These are phyloP conservation scores for Adela reaumurella DNA, from an alignment of 2,888 invertebrate genomes.

Conservation along the genomic window DNA sequence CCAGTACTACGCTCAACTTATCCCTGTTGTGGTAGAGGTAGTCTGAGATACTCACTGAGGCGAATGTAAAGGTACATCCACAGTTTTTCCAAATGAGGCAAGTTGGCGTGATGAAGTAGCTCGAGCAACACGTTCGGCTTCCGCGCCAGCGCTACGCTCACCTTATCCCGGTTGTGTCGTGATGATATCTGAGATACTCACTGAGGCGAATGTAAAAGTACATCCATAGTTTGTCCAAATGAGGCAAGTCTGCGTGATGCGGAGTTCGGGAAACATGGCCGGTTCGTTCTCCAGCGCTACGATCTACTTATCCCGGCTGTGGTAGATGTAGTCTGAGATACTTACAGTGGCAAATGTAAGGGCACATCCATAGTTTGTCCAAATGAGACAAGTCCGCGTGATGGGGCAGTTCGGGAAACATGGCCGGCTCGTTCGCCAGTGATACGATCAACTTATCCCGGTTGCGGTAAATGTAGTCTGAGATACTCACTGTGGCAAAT, in stretches of 20 bases:
- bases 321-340: conserved; percentile 92
- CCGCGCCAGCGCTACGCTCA: too few relatives aligned
- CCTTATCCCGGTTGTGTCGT: too few relatives aligned
- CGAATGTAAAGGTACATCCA: too few relatives aligned
- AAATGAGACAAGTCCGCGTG: conserved; percentile 83
- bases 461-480: conserved; percentile 96
- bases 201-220: conserved; percentile 84
- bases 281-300: conserved; percentile 69
- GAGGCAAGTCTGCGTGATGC: conserved; percentile 77
- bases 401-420: conserved; percentile 81
- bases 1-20: too few relatives aligned
- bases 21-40: too few relatives aligned
- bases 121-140: too few relatives aligned
- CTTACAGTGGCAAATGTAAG: conserved; percentile 78
- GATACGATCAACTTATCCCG: conserved; percentile 77
- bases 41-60: too few relatives aligned
- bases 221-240: conserved; percentile 95
- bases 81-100: too few relatives aligned
- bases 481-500: conserved; percentile 74
- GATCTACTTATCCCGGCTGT: conserved; percentile 84
- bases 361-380: conserved; percentile 94
- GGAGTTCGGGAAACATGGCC: conserved; percentile 82
- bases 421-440: conserved; percentile 68
- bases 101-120: too few relatives aligned
- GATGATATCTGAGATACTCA: too few relatives aligned